phyloP scores from a whole-genome alignment of 2,888 invertebrate genomes.

The Leucophenga montana region DNA sequence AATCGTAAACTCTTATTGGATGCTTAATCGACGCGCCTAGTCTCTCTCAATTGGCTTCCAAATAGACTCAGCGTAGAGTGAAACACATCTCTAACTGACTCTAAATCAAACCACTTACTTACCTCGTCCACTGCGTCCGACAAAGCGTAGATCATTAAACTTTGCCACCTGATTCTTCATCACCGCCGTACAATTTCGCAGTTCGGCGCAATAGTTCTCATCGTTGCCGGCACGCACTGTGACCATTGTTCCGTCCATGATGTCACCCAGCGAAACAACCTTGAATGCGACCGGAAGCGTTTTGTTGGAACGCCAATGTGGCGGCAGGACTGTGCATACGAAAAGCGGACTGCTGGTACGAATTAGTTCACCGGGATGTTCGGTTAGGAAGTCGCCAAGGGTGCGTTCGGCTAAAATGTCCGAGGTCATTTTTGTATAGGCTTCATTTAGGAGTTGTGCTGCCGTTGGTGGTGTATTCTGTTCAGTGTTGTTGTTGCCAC shows the following conservation, averaged over 20 bases:
- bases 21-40: too few relatives aligned
- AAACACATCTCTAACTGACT: too few relatives aligned
- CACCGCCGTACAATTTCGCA: constrained; percentile 94
- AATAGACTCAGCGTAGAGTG: too few relatives aligned
- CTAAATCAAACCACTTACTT: constrained; percentile 73
- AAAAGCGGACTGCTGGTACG: constrained; percentile 95
- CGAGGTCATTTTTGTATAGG: constrained; percentile 91
- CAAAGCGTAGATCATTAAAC: constrained; percentile 98
- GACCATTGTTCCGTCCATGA: constrained; percentile 96
- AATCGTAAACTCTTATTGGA: too few relatives aligned
- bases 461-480: constrained; percentile 83
- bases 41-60: too few relatives aligned
- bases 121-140: constrained; percentile 99
- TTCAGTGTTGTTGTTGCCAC: constrained; percentile 68
- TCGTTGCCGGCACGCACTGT: constrained; percentile 98
- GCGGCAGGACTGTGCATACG: constrained; percentile 94
- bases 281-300: constrained; percentile 97
- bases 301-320: constrained; percentile 99
- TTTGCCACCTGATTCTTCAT: constrained; percentile 99
- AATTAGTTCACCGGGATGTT: constrained; percentile 93
- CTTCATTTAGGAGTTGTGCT: constrained; percentile 82
- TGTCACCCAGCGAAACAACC: constrained; percentile 94
- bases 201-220: constrained; percentile 96
- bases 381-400: constrained; percentile 88
- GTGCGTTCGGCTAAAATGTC: constrained; percentile 92